phyloP scores from a whole-genome alignment of 2,113 vertebrate species.

The Choloepus hoffmanni region DNA sequence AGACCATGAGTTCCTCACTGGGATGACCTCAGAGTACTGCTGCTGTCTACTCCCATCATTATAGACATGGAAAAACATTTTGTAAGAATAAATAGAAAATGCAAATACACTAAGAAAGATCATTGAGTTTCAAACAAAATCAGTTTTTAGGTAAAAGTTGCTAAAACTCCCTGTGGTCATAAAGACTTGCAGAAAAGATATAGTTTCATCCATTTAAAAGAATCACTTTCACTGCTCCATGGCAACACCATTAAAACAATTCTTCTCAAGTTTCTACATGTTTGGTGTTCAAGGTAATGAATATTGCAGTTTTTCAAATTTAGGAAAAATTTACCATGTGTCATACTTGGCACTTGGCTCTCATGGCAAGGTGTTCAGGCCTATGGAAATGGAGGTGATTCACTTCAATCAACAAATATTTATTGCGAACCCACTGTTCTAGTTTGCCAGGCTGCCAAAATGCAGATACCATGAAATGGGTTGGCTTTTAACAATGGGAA shows the following conservation, averaged over 20 bases:
- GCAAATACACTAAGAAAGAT: not conserved
- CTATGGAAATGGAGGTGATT: not conserved
- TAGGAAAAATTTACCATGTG: not conserved
- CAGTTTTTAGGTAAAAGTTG: not conserved
- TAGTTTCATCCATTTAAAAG: not conserved
- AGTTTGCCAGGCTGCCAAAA: no score
- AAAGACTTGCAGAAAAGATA: not conserved
- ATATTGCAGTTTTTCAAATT: not conserved
- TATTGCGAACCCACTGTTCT: not conserved
- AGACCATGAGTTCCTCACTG: not conserved
- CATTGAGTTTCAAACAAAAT: not conserved
- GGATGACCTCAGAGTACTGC: not conserved
- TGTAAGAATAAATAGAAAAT: not conserved
- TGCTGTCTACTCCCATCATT: not conserved
- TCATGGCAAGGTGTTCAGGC: not conserved
- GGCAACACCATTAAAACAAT: not conserved
- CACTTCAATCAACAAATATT: not conserved
- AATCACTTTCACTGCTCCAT: not conserved
- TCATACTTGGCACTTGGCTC: not conserved
- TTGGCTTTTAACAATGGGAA: no score
- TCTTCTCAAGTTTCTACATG: not conserved
- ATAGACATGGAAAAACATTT: not conserved
- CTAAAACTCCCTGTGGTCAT: not conserved
- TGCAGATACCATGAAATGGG: no score
- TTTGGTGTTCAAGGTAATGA: not conserved